Evolutionary conservation across 2,113 vertebrate genomes (phyloP), one percentile per base, ranked within the genome.

Genomic region (Anseranas semipalmata): DNA sequence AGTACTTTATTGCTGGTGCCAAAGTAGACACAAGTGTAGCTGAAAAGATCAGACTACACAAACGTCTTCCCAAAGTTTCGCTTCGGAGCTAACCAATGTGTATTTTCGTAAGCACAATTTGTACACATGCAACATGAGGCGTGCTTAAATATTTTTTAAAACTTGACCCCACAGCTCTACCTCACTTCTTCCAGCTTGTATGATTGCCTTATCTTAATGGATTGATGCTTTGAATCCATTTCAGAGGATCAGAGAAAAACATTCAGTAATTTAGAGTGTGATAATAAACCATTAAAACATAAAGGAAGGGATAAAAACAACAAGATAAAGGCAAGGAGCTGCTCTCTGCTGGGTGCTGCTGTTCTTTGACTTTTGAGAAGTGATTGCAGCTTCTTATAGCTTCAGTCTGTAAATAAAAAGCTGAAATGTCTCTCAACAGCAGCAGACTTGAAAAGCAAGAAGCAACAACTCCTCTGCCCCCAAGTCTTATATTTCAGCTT

Each of bases 131-230:
- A 43, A 4, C 16, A 21, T 43, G 48, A 68, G 48, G 77, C 77
- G 56, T 41, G 56, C 48, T 92, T 86, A 81, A 67, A 41, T 71
- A 10, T 60, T 81, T 88, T 77, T 86, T 12, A 27, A 84, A 89
- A 53, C 59, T 75, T 72, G 48, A 91, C 45, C 86, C 71, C 48
- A 75, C 56, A 87, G 85, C 32, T 66, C 92, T 96, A 92, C 92
- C 90, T 96, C 92, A 45, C 37, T 72, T 87, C 28, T 91, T 86
- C 39, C 62, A 85, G 37, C 52, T 91, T 89, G 70, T 89, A 3
- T 72, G 28, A 82, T 92, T 93, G 72, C 77, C 78, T 94, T 94
- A 92, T 87, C 53, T 14, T 87, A 68, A 66, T 39, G 58, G 68
- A 79, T 53, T 58, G 41, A 60, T 55, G 39, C 55, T 89, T 89